A percentile compares a stretch with the other conserved stretches of the same genome.
Conservation (phyloP, 2,888 invertebrate genomes). For the Athripsodes cinereus region DNA sequence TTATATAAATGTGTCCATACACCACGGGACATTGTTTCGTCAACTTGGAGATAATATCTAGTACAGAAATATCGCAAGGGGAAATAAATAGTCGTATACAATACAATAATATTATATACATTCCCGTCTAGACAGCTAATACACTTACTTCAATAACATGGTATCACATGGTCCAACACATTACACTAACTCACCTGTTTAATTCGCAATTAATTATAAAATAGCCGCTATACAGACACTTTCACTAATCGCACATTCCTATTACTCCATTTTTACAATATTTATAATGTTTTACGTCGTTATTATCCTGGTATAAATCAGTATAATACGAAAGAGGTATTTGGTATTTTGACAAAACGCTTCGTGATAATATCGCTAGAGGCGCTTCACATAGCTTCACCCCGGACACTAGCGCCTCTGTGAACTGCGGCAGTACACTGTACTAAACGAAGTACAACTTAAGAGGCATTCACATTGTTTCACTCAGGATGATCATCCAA, state of each 20-base stretch:
- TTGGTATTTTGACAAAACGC: constrained; percentile 48
- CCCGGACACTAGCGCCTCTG: not conserved
- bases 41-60: constrained; percentile 7
- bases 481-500: too few species aligned
- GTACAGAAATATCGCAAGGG: constrained; percentile 15
- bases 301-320: constrained; percentile 9
- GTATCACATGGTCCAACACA: constrained; percentile 20
- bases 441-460: too few species aligned
- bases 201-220: constrained; percentile 10
- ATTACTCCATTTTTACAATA: constrained; percentile 18
- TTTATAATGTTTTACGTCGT: constrained; percentile 11
- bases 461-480: too few species aligned
- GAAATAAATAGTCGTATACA: constrained; percentile 6
- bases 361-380: constrained; percentile 44
- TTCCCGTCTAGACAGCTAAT: constrained; percentile 22
- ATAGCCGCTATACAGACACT: constrained; percentile 8
- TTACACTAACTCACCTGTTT: constrained; percentile 19
- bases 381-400: constrained; percentile 27
- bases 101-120: not conserved
- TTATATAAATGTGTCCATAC: not conserved
- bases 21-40: constrained; percentile 1
- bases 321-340: constrained; percentile 14
- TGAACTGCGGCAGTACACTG: not conserved
- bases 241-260: constrained; percentile 5
- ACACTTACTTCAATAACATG: constrained; percentile 4